phyloP scores from a whole-genome alignment of 2,113 vertebrate species.

The Malurus alboscapulatus region DNA sequence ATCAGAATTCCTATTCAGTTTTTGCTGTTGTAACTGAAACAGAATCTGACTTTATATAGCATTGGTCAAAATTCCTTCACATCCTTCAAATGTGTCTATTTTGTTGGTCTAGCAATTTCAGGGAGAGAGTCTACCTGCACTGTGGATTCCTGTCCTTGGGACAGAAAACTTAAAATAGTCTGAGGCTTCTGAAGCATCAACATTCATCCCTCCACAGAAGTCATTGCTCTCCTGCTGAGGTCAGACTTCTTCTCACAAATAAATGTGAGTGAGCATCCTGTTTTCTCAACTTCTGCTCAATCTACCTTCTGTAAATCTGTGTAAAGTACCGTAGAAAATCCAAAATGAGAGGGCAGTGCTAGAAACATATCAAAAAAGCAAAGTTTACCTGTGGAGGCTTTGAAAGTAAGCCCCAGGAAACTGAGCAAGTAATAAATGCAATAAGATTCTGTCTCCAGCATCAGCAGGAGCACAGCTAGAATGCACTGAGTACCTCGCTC shows the following conservation, averaged over 20 bases:
- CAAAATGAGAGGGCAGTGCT: not conserved
- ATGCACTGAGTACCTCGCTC: not conserved
- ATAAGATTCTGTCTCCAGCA: not conserved
- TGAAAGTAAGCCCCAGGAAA: not conserved
- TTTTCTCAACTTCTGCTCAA: not conserved
- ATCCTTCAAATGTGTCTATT: not conserved
- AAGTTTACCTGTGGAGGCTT: not conserved
- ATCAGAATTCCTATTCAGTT: not conserved
- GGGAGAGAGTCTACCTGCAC: not conserved
- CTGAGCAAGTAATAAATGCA: not conserved
- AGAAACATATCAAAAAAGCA: not conserved
- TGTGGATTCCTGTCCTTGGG: not conserved
- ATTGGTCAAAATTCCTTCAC: not conserved
- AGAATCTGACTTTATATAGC: not conserved
- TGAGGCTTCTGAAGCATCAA: not conserved
- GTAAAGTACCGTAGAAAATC: not conserved
- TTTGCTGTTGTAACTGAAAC: not conserved
- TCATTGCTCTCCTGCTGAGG: not conserved
- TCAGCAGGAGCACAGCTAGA: not conserved
- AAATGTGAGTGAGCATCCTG: not conserved
- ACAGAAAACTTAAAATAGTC: not conserved
- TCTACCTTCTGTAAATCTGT: not conserved
- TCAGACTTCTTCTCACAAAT: not conserved
- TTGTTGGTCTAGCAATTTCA: not conserved
- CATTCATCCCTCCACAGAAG: not conserved